These are phyloP conservation scores for Thaumatotibia leucotreta DNA, from an alignment of 1,140 invertebrate genomes.

Conservation along the genomic window DNA sequence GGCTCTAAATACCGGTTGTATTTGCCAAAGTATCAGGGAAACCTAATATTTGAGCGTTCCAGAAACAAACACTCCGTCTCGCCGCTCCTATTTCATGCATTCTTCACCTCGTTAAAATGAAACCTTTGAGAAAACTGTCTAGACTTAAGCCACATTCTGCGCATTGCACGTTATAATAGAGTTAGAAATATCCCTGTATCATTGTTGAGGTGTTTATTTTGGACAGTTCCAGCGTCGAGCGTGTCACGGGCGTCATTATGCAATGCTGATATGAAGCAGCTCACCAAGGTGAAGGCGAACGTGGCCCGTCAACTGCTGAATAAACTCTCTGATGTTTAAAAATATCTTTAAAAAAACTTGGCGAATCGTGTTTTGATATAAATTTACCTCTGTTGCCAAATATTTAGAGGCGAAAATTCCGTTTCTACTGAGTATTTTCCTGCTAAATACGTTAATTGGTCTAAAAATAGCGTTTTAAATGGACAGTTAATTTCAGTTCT, in stretches of 20 bases:
- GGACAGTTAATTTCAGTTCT: not conserved
- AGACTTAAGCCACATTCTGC: not conserved
- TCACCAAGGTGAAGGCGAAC: conserved; percentile 68
- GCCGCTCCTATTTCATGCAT: conserved; percentile 9
- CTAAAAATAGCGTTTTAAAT: not conserved
- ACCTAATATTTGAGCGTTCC: not conserved
- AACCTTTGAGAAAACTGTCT: not conserved
- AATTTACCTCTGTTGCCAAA: conserved; percentile 14
- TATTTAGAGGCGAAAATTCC: not conserved
- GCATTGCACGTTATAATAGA: not conserved
- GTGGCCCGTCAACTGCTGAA: conserved; percentile 50
- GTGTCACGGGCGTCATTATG: conserved; percentile 61
- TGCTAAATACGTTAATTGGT: not conserved
- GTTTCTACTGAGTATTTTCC: not conserved
- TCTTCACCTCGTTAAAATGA: not conserved
- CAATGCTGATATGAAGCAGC: conserved; percentile 54
- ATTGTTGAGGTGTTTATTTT: conserved; percentile 64
- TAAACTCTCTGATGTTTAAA: conserved; percentile 63
- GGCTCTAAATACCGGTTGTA: not conserved
- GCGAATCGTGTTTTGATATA: conserved; percentile 9
- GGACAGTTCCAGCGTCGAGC: conserved; percentile 35
- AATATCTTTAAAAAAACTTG: conserved; percentile 27
- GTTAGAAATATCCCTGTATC: conserved; percentile 25
- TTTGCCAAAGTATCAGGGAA: not conserved
- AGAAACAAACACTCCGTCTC: conserved; percentile 21